phyloP scores from a whole-genome alignment of 2,797 vertebrate species.

The Emydoidea blandingii region DNA sequence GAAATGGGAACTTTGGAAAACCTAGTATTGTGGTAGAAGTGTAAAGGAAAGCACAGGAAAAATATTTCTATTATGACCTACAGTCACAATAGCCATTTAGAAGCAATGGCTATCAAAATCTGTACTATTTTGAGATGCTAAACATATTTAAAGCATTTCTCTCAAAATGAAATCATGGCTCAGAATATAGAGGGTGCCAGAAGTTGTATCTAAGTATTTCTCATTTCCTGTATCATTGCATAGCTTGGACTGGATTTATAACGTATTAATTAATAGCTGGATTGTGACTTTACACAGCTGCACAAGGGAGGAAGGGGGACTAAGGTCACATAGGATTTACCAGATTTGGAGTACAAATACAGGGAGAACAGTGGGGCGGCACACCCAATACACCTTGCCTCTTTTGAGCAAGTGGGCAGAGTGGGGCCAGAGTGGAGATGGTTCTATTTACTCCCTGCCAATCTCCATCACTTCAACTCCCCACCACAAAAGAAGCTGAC shows the following conservation, averaged over 20 bases:
- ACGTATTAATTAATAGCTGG: too few relatives aligned
- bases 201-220: background rate
- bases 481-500: background rate
- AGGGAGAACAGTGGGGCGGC: too few relatives aligned
- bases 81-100: too few relatives aligned
- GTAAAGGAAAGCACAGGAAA: background rate
- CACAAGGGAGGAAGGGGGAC: background rate
- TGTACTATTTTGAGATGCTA: background rate
- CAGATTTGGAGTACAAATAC: too few relatives aligned
- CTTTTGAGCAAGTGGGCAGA: background rate
- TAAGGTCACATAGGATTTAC: too few relatives aligned
- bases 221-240: background rate
- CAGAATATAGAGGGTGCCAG: fast-evolving
- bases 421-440: background rate
- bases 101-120: fast-evolving
- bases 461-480: background rate
- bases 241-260: background rate
- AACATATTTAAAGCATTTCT: too few relatives aligned
- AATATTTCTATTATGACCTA: too few relatives aligned
- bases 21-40: background rate
- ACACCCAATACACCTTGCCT: background rate
- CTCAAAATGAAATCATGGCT: background rate
- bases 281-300: too few relatives aligned
- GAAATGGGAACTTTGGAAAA: background rate
- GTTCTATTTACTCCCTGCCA: fast-evolving